phyloP scores from a whole-genome alignment of 1,140 invertebrate species.

The Trachelipus rathkii region DNA sequence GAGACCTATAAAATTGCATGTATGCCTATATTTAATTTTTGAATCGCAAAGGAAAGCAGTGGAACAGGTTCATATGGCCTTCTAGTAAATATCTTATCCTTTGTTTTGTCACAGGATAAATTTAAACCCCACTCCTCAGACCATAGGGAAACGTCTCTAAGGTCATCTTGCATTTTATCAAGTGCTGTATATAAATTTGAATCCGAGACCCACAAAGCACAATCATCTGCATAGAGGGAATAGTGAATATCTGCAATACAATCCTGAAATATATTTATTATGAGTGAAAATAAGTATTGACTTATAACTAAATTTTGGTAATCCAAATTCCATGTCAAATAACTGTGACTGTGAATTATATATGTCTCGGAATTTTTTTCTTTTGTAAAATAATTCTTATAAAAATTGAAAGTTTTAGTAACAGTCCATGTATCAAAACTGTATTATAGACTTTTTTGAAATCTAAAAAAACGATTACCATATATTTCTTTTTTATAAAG shows the following conservation, averaged over 20 bases:
- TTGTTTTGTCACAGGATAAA: neutral
- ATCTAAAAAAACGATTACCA: neutral
- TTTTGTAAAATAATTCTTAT: neutral
- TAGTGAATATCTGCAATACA: neutral
- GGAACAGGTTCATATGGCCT: neutral
- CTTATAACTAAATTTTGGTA: neutral
- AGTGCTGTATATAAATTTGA: neutral
- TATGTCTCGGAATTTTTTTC: neutral
- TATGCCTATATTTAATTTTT: neutral
- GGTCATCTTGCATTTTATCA: neutral
- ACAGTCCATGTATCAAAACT: neutral
- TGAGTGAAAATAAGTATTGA: neutral
- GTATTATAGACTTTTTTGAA: neutral
- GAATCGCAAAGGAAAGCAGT: neutral
- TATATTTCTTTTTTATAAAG: neutral
- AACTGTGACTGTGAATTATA: neutral
- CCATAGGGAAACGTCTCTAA: neutral
- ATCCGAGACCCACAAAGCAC: neutral
- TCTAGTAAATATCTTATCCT: neutral
- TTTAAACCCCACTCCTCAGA: conserved; percentile 1
- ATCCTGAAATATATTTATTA: neutral
- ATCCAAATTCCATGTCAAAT: neutral
- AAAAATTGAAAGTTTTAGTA: neutral
- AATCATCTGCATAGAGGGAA: conserved; percentile 7
- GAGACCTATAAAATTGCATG: neutral